Conservation (phyloP, 2,797 vertebrate genomes). For the Sternotherus odoratus region DNA sequence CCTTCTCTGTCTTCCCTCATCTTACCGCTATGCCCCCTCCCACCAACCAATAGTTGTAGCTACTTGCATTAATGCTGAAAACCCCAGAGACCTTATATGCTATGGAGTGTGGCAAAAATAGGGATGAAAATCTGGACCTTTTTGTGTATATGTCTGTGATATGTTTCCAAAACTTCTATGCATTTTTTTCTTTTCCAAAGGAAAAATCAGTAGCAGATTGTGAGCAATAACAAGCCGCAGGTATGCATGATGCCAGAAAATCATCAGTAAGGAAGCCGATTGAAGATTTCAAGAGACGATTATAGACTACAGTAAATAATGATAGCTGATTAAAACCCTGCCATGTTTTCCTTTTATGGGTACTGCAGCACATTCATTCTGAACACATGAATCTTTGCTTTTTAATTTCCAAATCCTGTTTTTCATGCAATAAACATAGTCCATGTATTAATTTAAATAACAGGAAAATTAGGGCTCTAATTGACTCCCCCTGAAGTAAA, state of each 20-base stretch:
- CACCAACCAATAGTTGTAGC: neutral
- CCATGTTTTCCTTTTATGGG: neutral
- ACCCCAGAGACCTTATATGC: neutral
- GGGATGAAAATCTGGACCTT: neutral
- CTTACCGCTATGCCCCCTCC: neutral
- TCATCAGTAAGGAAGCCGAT: neutral
- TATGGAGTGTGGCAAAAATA: neutral
- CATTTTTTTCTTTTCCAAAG: neutral
- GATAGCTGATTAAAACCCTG: neutral
- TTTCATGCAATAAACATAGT: neutral
- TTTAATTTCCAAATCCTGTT: neutral
- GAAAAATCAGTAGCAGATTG: neutral
- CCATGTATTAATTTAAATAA: neutral
- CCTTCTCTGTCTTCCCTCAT: neutral
- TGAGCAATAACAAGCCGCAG: neutral
- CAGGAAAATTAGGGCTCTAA: neutral
- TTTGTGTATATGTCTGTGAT: neutral
- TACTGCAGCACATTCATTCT: neutral
- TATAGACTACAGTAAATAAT: neutral
- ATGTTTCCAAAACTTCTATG: neutral
- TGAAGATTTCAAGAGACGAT: neutral
- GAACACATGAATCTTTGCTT: neutral
- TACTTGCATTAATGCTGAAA: neutral
- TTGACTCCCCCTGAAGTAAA: neutral
- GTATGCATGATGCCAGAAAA: neutral